Base-by-base conservation (phyloP, 1,140 invertebrate genomes). In the Anastrepha ludens region DNA sequence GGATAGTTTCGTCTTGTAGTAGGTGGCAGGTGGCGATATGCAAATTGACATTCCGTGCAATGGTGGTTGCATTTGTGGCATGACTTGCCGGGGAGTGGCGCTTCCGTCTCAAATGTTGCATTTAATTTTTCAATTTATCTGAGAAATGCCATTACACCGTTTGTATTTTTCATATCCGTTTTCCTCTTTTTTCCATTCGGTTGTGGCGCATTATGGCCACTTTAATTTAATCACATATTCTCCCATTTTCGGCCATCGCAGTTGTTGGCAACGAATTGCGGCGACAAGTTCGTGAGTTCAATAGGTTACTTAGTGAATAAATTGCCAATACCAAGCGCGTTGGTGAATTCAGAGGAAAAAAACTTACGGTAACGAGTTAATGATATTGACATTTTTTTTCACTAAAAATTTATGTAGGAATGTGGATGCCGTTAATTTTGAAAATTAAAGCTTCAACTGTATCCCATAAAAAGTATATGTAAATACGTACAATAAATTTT, bases 11-110 rank as follows among this genome's bases (percentile, higher is more conserved):
- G 74, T 50, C 74, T 50, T 81, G 74, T 81, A 55, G 74, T 81
- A 81, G 74, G 74, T 81, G 74, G 74, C 74, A 81, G 74, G 47
- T 81, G 74, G 74, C 74, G 47, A 81, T 81, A 81, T 81, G 74
- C 47, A 81, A 81, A 81, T 81, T 81, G 44, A 55, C 74, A 81
- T 81, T 81, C 50, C 47, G 9, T 13, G n/a, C 74, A 47, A 41
- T 55, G 44, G 17, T 81, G 74, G 44, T 15, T 11, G 47, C 74
- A 81, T 55, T 55, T 55, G 74, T 81, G 74, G 20, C 47, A 81
- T 20, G n/a, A 29, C 74, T 81, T 81, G 47, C 41, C 47, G 74
- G 47, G 74, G 47, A 81, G 74, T 55, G 74, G 74, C 47, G 74
- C 47, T 81, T 81, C 44, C 74, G 74, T 29, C 44, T 41, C 44